A percentile compares a stretch with the other conserved stretches of the same genome.
Conservation (phyloP, 2,888 invertebrate genomes). For the Steinernema carpocapsae region DNA sequence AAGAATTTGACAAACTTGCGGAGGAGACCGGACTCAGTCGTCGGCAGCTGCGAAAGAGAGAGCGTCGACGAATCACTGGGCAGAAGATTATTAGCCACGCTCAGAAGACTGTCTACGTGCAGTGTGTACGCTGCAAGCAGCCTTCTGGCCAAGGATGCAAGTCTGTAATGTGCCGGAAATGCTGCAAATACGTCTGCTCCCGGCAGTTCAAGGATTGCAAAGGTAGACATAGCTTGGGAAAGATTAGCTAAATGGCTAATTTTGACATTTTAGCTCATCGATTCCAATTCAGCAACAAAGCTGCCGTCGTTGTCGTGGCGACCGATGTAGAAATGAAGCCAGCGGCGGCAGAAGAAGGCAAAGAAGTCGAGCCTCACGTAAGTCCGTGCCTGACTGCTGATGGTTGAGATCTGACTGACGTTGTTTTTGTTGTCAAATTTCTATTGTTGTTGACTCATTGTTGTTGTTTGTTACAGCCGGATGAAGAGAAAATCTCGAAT, state of each 20-base stretch:
- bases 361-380: slow-evolving; percentile 19
- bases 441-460: background rate
- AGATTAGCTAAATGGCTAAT: background rate
- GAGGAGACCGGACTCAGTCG: slow-evolving; percentile 50
- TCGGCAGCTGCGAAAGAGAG: slow-evolving; percentile 50
- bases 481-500: background rate
- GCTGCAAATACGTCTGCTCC: slow-evolving; percentile 60
- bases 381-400: slow-evolving; percentile 16
- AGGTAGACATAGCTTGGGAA: slow-evolving; percentile 39
- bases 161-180: slow-evolving; percentile 58
- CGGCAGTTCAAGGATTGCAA: slow-evolving; percentile 51
- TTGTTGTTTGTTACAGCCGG: slow-evolving; percentile 18
- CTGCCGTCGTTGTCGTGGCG: slow-evolving; percentile 25
- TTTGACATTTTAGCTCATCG: slow-evolving; percentile 1
- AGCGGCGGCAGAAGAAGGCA: slow-evolving; percentile 1
- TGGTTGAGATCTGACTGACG: background rate
- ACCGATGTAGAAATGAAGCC: background rate
- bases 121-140: slow-evolving; percentile 58
- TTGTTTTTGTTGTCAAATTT: background rate
- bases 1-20: slow-evolving; percentile 43
- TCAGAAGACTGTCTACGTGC: slow-evolving; percentile 43
- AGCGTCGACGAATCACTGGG: slow-evolving; percentile 42
- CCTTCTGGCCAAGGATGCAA: slow-evolving; percentile 60
- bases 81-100: slow-evolving; percentile 33
- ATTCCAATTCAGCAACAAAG: slow-evolving; percentile 15